phyloP scores from a whole-genome alignment of 1,140 invertebrate genomes.

The Bombyx mori region DNA sequence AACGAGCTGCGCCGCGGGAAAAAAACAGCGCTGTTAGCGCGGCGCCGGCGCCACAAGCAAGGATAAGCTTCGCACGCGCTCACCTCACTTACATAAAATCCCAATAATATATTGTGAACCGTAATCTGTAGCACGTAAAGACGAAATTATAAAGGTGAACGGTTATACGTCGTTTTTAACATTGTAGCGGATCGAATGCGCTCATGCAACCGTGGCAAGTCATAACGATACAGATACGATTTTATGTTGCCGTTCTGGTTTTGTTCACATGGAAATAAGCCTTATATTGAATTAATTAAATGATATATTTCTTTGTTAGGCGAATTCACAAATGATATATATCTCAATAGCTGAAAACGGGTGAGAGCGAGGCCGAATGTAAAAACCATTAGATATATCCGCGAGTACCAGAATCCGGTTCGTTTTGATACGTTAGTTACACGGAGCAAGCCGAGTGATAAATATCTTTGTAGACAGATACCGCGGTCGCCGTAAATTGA shows the following conservation, averaged over 20 bases:
- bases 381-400: no score
- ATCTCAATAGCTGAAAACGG: no score
- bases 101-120: not conserved
- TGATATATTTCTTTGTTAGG: no score
- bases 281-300: constrained; percentile 7
- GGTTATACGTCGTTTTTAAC: constrained; percentile 31
- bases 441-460: no score
- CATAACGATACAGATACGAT: constrained; percentile 36
- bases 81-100: constrained; percentile 22
- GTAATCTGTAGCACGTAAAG: not conserved
- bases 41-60: constrained; percentile 58
- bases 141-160: not conserved
- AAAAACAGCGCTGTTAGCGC: constrained; percentile 58
- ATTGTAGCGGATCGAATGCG: constrained; percentile 40
- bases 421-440: no score
- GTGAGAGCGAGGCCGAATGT: no score
- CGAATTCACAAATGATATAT: no score
- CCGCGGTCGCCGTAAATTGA: no score
- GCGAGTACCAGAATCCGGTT: no score
- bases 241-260: no score
- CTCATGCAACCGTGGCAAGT: constrained; percentile 61
- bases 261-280: constrained; percentile 7
- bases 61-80: constrained; percentile 40
- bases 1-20: constrained; percentile 36
- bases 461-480: no score